These are phyloP conservation scores for Drosophila bunnanda DNA, from an alignment of 2,888 invertebrate species.

Conservation along the genomic window DNA sequence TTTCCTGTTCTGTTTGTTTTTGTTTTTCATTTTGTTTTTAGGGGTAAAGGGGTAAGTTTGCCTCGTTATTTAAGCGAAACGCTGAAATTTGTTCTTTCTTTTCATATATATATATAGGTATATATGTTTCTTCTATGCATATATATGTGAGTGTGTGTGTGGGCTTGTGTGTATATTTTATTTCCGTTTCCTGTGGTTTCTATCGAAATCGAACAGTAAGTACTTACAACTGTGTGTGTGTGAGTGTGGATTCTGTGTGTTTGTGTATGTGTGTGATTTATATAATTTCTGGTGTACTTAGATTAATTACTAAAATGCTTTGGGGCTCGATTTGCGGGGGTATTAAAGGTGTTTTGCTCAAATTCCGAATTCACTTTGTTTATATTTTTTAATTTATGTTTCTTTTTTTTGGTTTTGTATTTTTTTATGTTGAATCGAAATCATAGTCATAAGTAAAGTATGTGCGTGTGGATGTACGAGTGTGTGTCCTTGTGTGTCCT, in stretches of 20 bases:
- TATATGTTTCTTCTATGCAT: constrained; percentile 31
- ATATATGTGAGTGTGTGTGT: constrained; percentile 22
- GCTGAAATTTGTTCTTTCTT: constrained; percentile 43
- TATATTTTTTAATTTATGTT: constrained; percentile 6
- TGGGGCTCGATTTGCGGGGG: not conserved
- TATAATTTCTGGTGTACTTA: constrained; percentile 46
- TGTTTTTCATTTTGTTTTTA: not conserved
- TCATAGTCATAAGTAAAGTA: constrained; percentile 21
- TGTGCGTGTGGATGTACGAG: constrained; percentile 30
- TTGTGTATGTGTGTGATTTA: constrained; percentile 10
- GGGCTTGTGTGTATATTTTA: constrained; percentile 11
- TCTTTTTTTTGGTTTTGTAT: not conserved
- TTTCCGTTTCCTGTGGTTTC: constrained; percentile 11
- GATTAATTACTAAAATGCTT: constrained; percentile 60
- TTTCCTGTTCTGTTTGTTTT: not conserved
- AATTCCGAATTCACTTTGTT: constrained; percentile 1
- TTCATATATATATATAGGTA: constrained; percentile 7
- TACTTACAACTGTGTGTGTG: constrained; percentile 14
- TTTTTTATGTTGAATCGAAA: constrained; percentile 14
- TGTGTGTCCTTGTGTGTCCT: constrained; percentile 12
- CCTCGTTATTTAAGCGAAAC: constrained; percentile 52
- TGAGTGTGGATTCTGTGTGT: not conserved
- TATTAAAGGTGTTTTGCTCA: constrained; percentile 7
- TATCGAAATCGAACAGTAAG: constrained; percentile 11
- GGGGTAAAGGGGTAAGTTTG: constrained; percentile 16